Evolutionary conservation across 2,113 vertebrate species (phyloP).

Genomic region (Misgurnus mizolepis): DNA sequence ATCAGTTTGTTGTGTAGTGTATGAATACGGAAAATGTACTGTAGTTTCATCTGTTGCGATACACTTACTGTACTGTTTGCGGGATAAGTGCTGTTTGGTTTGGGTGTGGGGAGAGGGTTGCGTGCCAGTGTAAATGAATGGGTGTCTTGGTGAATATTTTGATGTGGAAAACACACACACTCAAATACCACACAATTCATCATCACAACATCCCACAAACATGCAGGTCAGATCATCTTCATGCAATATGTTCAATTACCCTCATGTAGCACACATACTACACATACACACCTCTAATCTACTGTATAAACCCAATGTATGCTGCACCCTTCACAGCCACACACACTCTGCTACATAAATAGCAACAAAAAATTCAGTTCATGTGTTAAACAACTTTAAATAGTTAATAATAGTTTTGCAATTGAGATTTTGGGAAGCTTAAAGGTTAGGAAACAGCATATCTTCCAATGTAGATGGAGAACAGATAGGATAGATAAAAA

Average conservation of each 20-base stretch:
- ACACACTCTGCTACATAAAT: not conserved
- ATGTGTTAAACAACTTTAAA: not conserved
- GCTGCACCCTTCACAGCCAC: not conserved
- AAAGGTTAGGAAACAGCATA: not conserved
- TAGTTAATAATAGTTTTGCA: not conserved
- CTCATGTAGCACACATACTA: not conserved
- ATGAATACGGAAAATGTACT: too few relatives aligned
- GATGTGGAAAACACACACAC: not conserved
- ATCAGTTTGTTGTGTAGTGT: too few relatives aligned
- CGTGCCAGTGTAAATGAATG: conserved; percentile 45
- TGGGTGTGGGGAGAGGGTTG: conserved; percentile 28
- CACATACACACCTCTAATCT: not conserved
- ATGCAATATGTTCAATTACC: not conserved
- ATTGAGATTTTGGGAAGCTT: not conserved
- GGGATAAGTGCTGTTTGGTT: conserved; percentile 10
- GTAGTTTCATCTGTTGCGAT: not conserved
- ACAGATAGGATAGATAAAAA: not conserved
- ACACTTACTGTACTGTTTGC: not conserved
- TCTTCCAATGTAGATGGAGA: not conserved
- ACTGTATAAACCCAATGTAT: not conserved
- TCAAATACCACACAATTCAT: not conserved
- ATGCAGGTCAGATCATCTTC: not conserved
- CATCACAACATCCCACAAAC: not conserved
- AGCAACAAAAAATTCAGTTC: not conserved
- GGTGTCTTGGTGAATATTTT: conserved; percentile 52